Evolutionary conservation across 2,888 invertebrate genomes (phyloP), one percentile per base, ranked within the genome.

Genomic region (Altica lythri): DNA sequence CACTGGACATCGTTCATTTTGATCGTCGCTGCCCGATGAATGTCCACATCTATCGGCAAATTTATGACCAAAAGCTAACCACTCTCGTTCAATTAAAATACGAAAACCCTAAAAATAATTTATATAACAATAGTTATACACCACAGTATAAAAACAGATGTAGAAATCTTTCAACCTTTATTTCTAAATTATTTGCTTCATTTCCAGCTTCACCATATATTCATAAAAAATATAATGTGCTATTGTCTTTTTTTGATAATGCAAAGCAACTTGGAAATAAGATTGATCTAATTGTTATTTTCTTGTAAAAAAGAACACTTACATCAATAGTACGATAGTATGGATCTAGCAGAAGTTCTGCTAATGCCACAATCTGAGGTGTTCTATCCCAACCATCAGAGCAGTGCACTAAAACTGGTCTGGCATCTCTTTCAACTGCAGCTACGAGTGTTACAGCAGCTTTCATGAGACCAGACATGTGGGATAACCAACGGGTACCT

Each of bases 351-450:
- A 97, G 79, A 32, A 98, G 81, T 77, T 97, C 90, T 9, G 95
- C 93, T 45, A 97, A 82, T 30, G 96, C 91, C 10, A 94, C 92
- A 62, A 99, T 90, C 80, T 99, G 98, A 37, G 98, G 93, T 51
- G 98, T 99, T 63, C 98, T 84, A 79, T 99, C 98, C 98, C 98
- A 98, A 38, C 98, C 98, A 79, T 98, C 98, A 2, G 95, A 95
- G 77, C 98, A 98, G 77, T 98, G 98, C 6, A 99, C 95, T 57
- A 99, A 80, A 48, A 95, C 97, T 4, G 96, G 94, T 43, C 93
- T 83, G 12, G 86, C 90, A 55, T 91, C 90, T 44, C 83, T 82
- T 65, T 89, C 88, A 55, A 94, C 86, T 0, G 90, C 89, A 55
- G 87, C 87, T 3, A 89, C 90, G 25, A 92, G 89, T 5, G 87